These are phyloP conservation scores for Lepeophtheirus salmonis DNA, from an alignment of 1,140 invertebrate species.

Conservation along the genomic window DNA sequence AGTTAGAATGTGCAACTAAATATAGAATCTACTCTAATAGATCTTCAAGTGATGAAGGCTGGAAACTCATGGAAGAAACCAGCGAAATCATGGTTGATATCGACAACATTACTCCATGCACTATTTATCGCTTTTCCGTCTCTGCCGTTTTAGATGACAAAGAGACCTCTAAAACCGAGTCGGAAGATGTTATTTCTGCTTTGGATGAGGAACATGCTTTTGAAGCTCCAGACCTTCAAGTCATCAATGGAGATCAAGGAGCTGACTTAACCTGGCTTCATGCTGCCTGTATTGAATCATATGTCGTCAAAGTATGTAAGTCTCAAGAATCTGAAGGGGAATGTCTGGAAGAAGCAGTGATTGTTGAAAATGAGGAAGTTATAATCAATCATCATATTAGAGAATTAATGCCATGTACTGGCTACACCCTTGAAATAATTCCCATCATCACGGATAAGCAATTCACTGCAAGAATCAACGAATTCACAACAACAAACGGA, in stretches of 20 bases:
- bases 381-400: neutral
- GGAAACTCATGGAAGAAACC: neutral
- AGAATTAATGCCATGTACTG: conserved; percentile 8
- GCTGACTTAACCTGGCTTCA: conserved; percentile 11
- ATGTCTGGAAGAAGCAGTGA: conserved; percentile 8
- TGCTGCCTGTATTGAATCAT: conserved; percentile 8
- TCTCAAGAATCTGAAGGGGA: neutral
- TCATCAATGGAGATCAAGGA: neutral
- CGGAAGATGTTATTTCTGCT: conserved; percentile 3
- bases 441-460: neutral
- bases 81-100: neutral
- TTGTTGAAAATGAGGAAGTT: neutral
- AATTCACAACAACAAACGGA: conserved; percentile 8
- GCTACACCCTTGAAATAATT: conserved; percentile 14
- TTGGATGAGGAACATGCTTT: conserved; percentile 3
- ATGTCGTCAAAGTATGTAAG: conserved; percentile 11
- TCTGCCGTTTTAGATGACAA: conserved; percentile 1
- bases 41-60: neutral
- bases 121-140: conserved; percentile 5
- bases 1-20: neutral
- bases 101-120: conserved; percentile 8
- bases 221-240: conserved; percentile 7
- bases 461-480: neutral
- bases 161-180: neutral
- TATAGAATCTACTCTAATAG: conserved; percentile 1